Evolutionary conservation across 2,888 invertebrate genomes (phyloP).

Genomic region (Linnaemya vulpina): DNA sequence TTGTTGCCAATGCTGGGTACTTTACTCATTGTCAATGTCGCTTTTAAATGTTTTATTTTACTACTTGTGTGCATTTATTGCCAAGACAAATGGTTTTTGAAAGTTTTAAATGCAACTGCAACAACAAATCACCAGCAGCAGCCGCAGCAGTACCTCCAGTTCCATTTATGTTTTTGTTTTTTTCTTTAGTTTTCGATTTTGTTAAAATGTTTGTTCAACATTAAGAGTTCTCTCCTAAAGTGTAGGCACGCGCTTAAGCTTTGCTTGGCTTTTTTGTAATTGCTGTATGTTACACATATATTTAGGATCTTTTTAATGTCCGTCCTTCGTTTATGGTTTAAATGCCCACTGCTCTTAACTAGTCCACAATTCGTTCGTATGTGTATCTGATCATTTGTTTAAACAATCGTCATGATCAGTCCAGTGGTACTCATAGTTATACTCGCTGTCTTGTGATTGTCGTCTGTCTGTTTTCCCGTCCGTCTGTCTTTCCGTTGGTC

Average conservation of each 20-base stretch:
- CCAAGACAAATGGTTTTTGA: constrained; percentile 70
- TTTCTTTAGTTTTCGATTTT: constrained; percentile 17
- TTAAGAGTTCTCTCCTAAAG: constrained; percentile 67
- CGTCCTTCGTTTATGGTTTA: constrained; percentile 37
- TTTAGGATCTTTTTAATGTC: constrained; percentile 7
- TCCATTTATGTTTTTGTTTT: not conserved
- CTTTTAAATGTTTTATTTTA: constrained; percentile 66
- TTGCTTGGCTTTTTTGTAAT: constrained; percentile 52
- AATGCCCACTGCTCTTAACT: constrained; percentile 45
- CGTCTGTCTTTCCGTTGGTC: constrained; percentile 27
- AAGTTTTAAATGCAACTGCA: constrained; percentile 54
- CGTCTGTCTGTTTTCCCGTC: constrained; percentile 3
- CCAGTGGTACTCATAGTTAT: constrained; percentile 53
- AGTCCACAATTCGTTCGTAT: not conserved
- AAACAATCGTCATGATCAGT: constrained; percentile 58
- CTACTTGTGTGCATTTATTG: constrained; percentile 67
- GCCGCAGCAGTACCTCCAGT: not conserved
- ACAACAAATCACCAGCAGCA: constrained; percentile 12
- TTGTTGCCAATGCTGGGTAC: constrained; percentile 44
- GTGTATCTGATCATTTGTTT: constrained; percentile 45
- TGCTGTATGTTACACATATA: constrained; percentile 40
- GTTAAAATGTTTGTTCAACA: constrained; percentile 59
- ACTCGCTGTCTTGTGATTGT: constrained; percentile 16
- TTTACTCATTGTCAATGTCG: constrained; percentile 73
- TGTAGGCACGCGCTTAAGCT: constrained; percentile 71